phyloP scores from a whole-genome alignment of 2,888 invertebrate genomes.

The Ornithoptera priamus region DNA sequence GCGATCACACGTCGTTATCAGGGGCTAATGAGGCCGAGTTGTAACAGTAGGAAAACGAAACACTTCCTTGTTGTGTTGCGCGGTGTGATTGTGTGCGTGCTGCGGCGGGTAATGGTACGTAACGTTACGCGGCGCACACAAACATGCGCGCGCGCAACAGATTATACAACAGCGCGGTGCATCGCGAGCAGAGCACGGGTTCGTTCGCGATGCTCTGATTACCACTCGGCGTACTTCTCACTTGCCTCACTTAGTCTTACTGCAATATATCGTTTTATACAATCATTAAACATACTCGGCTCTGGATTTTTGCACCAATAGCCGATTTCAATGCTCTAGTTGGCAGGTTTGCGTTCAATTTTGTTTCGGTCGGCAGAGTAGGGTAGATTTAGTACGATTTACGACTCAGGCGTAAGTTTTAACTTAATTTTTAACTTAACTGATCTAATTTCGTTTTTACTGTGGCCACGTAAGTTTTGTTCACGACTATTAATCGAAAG shows the following conservation, averaged over 20 bases:
- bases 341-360: constrained; percentile 49
- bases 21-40: constrained; percentile 53
- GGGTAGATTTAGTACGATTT: constrained; percentile 31
- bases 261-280: constrained; percentile 28
- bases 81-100: constrained; percentile 48
- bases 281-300: constrained; percentile 31
- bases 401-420: no score
- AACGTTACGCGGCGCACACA: constrained; percentile 44
- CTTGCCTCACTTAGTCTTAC: constrained; percentile 17
- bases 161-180: constrained; percentile 54
- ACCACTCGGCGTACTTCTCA: constrained; percentile 33
- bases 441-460: constrained; percentile 33
- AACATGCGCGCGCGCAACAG: constrained; percentile 35
- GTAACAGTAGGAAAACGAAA: constrained; percentile 66
- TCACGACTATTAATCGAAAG: constrained; percentile 33
- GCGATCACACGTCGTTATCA: constrained; percentile 38
- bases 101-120: constrained; percentile 57
- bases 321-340: constrained; percentile 61
- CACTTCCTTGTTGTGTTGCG: constrained; percentile 68
- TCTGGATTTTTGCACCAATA: constrained; percentile 50
- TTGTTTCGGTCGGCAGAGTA: constrained; percentile 44
- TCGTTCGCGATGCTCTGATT: constrained; percentile 67
- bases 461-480: constrained; percentile 16
- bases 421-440: constrained; percentile 30
- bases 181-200: constrained; percentile 37